phyloP scores from a whole-genome alignment of 35 echinoderm and acorn worm genomes.

The Strongylocentrotus purpuratus region DNA sequence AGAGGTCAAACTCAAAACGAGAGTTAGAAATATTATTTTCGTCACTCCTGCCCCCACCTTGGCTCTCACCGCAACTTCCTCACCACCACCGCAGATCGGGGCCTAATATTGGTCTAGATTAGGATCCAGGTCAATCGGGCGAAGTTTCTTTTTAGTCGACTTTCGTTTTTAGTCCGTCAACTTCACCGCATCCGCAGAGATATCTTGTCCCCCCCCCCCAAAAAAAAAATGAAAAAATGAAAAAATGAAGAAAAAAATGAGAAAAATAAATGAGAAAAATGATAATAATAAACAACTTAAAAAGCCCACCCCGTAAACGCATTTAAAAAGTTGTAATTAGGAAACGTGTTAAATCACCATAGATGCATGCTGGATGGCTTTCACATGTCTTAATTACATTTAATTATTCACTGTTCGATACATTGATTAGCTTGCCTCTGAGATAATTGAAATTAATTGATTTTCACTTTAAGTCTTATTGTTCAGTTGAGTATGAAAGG shows the following conservation, averaged over 20 bases:
- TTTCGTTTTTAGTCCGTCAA: background rate
- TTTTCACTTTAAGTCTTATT: background rate
- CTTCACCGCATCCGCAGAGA: background rate
- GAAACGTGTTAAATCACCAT: background rate
- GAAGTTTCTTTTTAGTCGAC: background rate
- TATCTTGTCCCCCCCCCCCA: background rate
- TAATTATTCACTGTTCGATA: background rate
- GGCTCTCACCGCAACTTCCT: background rate
- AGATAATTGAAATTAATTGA: conserved; percentile 20
- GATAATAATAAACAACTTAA: no score
- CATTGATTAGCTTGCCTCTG: background rate
- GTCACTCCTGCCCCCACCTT: background rate
- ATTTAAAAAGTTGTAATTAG: background rate
- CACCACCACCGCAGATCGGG: background rate
- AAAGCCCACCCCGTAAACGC: background rate
- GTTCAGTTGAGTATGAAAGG: conserved; percentile 1
- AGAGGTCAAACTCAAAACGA: background rate
- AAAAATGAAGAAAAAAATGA: no score
- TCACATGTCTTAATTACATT: background rate
- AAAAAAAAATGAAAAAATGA: no score
- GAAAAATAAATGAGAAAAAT: no score
- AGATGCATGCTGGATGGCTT: background rate
- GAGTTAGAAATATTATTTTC: conserved; percentile 12
- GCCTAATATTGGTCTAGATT: background rate
- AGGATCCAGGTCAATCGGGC: background rate